Evolutionary conservation across 2,113 vertebrate genomes (phyloP).

Genomic region (Gymnarchus niloticus): DNA sequence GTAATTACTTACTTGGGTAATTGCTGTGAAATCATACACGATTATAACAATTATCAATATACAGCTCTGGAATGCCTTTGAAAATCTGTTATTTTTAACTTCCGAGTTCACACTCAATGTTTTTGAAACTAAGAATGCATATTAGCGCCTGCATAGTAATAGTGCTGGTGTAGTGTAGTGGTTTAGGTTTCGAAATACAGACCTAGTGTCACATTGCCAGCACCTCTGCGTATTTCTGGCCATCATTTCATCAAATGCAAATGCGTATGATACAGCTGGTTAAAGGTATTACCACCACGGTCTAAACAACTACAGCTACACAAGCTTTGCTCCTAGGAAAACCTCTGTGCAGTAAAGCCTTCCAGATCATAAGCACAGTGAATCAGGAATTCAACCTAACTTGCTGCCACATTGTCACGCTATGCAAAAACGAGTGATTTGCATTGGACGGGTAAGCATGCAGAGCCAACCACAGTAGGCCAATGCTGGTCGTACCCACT

Average conservation of each 20-base stretch:
- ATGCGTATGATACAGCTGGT: background rate
- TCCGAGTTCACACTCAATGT: background rate
- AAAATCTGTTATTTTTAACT: background rate
- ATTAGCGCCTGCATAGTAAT: too few relatives aligned
- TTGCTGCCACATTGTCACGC: background rate
- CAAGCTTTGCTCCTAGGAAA: background rate
- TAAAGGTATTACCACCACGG: background rate
- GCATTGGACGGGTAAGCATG: too few relatives aligned
- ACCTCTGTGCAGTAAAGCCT: too few relatives aligned
- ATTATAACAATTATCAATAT: slow-evolving; percentile 28
- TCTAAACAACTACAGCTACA: background rate
- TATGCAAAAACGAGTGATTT: background rate
- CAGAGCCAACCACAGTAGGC: background rate
- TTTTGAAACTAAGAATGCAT: background rate
- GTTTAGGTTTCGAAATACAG: background rate
- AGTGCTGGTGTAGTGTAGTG: background rate
- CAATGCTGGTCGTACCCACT: background rate
- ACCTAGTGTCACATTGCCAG: background rate
- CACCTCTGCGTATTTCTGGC: background rate
- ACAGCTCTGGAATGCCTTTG: background rate
- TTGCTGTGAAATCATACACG: slow-evolving; percentile 30
- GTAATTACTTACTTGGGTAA: slow-evolving; percentile 29
- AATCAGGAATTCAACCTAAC: background rate
- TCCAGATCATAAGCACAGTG: background rate
- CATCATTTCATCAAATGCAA: background rate